These are phyloP conservation scores for Beaufortia kweichowensis DNA, from an alignment of 2,113 vertebrate genomes.

Conservation along the genomic window DNA sequence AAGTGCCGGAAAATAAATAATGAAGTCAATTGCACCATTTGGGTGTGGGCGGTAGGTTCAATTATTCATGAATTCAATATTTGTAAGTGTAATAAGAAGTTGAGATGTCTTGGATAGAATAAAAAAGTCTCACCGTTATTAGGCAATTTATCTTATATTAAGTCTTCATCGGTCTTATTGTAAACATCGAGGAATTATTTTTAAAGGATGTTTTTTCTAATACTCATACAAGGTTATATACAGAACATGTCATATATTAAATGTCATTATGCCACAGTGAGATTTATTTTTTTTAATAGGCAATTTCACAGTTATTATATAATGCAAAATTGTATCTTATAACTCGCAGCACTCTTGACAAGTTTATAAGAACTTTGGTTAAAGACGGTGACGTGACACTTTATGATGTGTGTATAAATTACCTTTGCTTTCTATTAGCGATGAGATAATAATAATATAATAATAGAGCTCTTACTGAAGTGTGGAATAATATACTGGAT, in stretches of 20 bases:
- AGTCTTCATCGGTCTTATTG: constrained; percentile 49
- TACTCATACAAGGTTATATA: background rate
- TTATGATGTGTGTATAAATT: background rate
- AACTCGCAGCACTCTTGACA: background rate
- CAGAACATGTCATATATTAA: background rate
- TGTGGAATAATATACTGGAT: too few species aligned
- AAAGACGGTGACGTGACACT: background rate
- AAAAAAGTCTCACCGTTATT: constrained; percentile 40
- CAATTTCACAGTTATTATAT: background rate
- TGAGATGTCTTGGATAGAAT: constrained; percentile 38
- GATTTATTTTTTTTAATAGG: background rate
- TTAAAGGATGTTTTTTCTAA: constrained; percentile 21
- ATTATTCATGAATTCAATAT: constrained; percentile 70
- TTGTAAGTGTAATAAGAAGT: constrained; percentile 59
- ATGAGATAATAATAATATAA: too few species aligned
- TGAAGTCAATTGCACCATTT: constrained; percentile 67
- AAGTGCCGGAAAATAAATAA: constrained; percentile 73
- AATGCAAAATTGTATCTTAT: background rate
- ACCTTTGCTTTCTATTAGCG: too few species aligned
- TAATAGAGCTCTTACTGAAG: too few species aligned
- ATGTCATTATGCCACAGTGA: background rate
- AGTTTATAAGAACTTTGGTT: background rate
- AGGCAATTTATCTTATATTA: constrained; percentile 47
- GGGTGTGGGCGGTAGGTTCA: constrained; percentile 65
- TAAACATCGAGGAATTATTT: constrained; percentile 24